phyloP scores from a whole-genome alignment of 1,140 invertebrate genomes.

The Drosophila sucinea region DNA sequence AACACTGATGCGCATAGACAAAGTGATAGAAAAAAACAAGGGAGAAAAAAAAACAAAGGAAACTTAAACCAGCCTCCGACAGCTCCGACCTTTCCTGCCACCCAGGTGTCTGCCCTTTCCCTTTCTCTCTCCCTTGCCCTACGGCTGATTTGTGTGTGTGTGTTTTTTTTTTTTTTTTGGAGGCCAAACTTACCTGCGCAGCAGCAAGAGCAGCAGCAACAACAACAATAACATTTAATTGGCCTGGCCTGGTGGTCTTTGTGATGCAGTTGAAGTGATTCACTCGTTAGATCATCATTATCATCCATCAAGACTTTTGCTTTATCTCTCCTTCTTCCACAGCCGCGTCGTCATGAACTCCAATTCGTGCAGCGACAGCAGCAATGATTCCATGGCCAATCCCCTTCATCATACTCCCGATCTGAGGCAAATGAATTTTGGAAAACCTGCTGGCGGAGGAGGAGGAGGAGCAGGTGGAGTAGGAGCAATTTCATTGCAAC shows the following conservation, averaged over 20 bases:
- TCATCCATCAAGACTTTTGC: background rate
- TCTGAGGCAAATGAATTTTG: conserved; percentile 53
- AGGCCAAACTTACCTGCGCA: conserved; percentile 77
- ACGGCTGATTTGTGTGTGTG: background rate
- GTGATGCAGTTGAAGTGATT: conserved; percentile 50
- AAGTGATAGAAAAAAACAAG: conserved; percentile 19
- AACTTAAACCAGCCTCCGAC: background rate
- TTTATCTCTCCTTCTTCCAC: background rate
- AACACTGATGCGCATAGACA: conserved; percentile 33
- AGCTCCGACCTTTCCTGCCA: background rate
- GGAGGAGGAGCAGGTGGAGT: conserved; percentile 4
- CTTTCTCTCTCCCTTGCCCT: background rate
- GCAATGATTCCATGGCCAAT: conserved; percentile 68
- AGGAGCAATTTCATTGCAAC: conserved; percentile 37
- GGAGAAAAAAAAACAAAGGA: conserved; percentile 31
- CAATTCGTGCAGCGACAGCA: conserved; percentile 67
- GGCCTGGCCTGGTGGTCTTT: conserved; percentile 10
- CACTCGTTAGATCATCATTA: conserved; percentile 62
- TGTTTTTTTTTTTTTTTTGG: conserved; percentile 33
- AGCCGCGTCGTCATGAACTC: conserved; percentile 60
- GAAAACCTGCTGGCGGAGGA: conserved; percentile 21
- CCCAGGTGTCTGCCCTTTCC: too few relatives aligned
- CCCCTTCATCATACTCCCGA: conserved; percentile 9
- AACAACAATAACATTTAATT: conserved; percentile 23
- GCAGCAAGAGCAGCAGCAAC: conserved; percentile 18